Evolutionary conservation across 2,797 vertebrate genomes (phyloP).

Genomic region (Buphagus erythrorhynchus): DNA sequence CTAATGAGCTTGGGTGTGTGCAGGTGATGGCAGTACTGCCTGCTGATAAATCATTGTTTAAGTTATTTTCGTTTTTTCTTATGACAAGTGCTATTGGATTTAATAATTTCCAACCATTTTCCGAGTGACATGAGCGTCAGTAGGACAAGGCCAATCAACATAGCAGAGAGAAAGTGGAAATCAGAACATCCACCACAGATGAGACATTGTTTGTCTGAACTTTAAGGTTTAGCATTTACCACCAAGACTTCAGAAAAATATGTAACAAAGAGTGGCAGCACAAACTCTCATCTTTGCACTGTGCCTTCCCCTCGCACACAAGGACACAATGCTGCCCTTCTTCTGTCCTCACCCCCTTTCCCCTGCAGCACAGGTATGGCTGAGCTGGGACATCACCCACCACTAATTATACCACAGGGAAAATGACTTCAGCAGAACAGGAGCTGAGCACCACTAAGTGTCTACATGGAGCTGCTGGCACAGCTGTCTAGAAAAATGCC

Average conservation of each 20-base stretch:
- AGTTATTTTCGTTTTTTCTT: background rate
- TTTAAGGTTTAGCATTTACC: background rate
- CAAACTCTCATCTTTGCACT: background rate
- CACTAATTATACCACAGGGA: fast-evolving
- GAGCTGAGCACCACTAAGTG: background rate
- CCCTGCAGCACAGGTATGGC: background rate
- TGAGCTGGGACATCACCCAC: background rate
- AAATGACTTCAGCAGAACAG: background rate
- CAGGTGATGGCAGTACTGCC: background rate
- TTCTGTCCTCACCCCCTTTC: fast-evolving
- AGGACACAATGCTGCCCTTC: background rate
- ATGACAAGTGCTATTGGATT: background rate
- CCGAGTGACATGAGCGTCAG: background rate
- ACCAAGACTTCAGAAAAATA: background rate
- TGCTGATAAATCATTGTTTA: background rate
- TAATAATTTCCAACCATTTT: background rate
- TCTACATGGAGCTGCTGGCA: background rate
- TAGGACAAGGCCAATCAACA: background rate
- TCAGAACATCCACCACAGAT: background rate
- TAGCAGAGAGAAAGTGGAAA: background rate
- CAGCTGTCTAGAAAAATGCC: background rate
- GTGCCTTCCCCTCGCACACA: fast-evolving
- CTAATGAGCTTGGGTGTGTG: fast-evolving
- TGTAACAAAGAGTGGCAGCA: background rate
- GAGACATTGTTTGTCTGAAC: background rate